Percentiles rank a stretch among this genome's conserved stretches.
These are phyloP conservation scores for Arizona elegans DNA, from an alignment of 2,113 vertebrate genomes.

Conservation along the genomic window DNA sequence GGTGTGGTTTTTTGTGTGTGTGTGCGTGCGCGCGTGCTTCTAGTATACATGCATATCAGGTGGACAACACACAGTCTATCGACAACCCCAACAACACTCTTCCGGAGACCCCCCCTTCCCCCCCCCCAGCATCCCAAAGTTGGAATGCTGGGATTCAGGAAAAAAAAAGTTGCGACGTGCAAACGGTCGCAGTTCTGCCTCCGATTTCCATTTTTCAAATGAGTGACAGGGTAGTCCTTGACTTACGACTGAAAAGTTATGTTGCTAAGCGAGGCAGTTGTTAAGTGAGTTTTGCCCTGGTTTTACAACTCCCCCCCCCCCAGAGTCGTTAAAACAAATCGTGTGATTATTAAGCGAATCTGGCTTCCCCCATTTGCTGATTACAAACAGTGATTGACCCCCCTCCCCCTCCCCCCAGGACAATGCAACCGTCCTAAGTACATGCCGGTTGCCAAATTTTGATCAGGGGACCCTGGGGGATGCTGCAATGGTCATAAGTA, in stretches of 20 bases:
- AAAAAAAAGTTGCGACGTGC: neutral
- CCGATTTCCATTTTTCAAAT: neutral
- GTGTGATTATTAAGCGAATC: neutral
- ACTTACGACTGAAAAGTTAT: no score
- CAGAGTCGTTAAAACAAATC: neutral
- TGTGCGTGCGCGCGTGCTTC: rapidly evolving
- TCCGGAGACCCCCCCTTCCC: neutral
- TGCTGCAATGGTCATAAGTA: neutral
- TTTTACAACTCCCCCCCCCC: neutral
- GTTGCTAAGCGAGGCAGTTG: neutral
- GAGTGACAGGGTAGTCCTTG: neutral
- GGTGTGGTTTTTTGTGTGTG: neutral
- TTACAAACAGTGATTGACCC: neutral
- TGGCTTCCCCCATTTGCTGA: no score
- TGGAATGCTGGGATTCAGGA: neutral
- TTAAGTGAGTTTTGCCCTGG: neutral
- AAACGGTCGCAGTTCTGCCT: neutral
- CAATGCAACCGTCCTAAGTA: neutral
- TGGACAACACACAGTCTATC: neutral
- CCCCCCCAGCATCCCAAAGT: neutral
- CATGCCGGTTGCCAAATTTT: neutral
- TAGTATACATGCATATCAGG: neutral
- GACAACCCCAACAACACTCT: neutral
- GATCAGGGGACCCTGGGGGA: neutral
- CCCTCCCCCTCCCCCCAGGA: neutral